Evolutionary conservation across 2,888 invertebrate species (phyloP).

Genomic region (Alcis repandata): DNA sequence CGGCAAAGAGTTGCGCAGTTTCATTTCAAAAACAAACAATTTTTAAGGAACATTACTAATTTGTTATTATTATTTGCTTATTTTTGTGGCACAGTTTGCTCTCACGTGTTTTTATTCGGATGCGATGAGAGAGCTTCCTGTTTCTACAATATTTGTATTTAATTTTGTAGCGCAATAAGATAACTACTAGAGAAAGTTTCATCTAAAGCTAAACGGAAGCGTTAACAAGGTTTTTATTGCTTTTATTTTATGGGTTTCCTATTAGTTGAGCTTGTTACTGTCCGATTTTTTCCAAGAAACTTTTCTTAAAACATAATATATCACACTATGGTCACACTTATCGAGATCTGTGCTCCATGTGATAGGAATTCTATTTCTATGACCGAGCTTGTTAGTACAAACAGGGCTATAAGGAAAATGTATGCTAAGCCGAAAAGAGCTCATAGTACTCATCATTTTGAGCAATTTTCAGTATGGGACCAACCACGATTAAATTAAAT

Average conservation of each 20-base stretch:
- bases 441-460: too few relatives aligned
- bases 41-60: background rate
- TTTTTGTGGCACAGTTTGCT: conserved; percentile 30
- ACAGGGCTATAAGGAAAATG: too few relatives aligned
- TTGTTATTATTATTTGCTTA: conserved; percentile 10
- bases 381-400: too few relatives aligned
- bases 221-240: background rate
- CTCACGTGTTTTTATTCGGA: conserved; percentile 37
- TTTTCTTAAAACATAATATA: background rate
- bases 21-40: conserved; percentile 17
- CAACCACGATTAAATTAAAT: too few relatives aligned
- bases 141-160: conserved; percentile 30
- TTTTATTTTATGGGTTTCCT: background rate
- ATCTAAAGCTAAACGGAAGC: background rate
- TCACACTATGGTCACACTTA: background rate
- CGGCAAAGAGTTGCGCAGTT: conserved; percentile 22
- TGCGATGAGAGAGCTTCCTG: conserved; percentile 56
- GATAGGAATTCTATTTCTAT: too few relatives aligned
- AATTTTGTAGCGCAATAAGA: conserved; percentile 2
- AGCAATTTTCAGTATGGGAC: too few relatives aligned
- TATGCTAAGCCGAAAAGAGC: too few relatives aligned
- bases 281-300: background rate
- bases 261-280: background rate
- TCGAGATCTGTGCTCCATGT: too few relatives aligned
- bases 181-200: conserved; percentile 1